phyloP scores from a whole-genome alignment of 2,113 vertebrate genomes.

The Forbesichthys agassizii region DNA sequence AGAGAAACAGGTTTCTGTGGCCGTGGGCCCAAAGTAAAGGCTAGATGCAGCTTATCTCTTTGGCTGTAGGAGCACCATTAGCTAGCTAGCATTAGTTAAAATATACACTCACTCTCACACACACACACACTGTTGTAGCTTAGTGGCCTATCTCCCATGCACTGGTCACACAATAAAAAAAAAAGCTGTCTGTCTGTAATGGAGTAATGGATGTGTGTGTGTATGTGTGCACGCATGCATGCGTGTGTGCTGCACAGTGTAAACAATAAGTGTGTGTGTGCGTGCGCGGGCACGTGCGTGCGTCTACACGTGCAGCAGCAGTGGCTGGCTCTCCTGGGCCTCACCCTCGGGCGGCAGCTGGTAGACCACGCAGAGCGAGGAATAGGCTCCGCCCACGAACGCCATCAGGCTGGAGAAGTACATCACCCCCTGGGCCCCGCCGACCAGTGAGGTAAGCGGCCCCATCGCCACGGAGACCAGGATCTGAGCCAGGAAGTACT shows the following conservation, averaged over 20 bases:
- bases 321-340: conserved; percentile 82
- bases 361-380: conserved; percentile 92
- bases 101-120: conserved; percentile 16
- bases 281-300: conserved; percentile 27
- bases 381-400: conserved; percentile 94
- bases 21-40: conserved; percentile 53
- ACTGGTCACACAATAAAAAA: conserved; percentile 24
- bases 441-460: conserved; percentile 91
- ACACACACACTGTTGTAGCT: background rate
- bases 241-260: conserved; percentile 52
- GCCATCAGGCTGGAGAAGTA: conserved; percentile 94
- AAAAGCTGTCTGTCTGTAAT: conserved; percentile 59
- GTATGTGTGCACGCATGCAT: conserved; percentile 35
- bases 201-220: conserved; percentile 29
- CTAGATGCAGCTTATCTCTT: too few species aligned
- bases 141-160: conserved; percentile 2
- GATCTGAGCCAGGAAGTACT: conserved; percentile 97
- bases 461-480: conserved; percentile 92
- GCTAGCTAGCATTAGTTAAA: background rate
- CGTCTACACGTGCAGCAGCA: conserved; percentile 79
- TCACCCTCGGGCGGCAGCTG: conserved; percentile 84
- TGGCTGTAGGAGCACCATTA: too few species aligned
- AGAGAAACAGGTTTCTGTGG: conserved; percentile 68
- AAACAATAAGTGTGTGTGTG: conserved; percentile 19
- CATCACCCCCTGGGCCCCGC: conserved; percentile 94